Conservation (phyloP, 2,797 vertebrate genomes). For the Gastrophryne carolinensis region DNA sequence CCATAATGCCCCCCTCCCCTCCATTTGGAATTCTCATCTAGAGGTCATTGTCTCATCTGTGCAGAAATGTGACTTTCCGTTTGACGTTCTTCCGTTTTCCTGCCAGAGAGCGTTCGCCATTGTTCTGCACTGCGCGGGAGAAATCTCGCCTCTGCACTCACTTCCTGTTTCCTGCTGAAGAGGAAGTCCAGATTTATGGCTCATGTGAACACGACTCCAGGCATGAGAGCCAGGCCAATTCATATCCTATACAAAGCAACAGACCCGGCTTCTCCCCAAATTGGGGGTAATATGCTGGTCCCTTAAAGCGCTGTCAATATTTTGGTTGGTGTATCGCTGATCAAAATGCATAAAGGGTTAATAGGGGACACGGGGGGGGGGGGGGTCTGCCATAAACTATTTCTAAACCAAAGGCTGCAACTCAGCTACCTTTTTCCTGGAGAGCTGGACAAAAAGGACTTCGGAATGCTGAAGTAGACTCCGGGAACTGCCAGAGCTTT, state of each 20-base stretch:
- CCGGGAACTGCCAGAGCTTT: background rate
- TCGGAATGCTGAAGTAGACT: background rate
- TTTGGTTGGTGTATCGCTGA: constrained; percentile 51
- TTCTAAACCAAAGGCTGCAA: constrained; percentile 54
- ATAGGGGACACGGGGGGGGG: constrained; percentile 26
- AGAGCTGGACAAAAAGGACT: constrained; percentile 1
- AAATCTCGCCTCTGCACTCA: constrained; percentile 81
- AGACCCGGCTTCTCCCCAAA: background rate
- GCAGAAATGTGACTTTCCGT: constrained; percentile 71
- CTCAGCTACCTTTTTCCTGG: constrained; percentile 59
- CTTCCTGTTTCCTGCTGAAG: constrained; percentile 89
- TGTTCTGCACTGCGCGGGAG: constrained; percentile 78
- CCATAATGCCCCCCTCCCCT: background rate
- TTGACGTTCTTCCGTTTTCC: constrained; percentile 93
- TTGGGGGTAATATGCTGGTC: background rate
- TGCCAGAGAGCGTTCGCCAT: constrained; percentile 80
- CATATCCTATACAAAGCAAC: background rate
- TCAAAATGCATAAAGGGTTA: constrained; percentile 17
- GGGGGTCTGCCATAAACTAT: background rate
- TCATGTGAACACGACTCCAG: constrained; percentile 54
- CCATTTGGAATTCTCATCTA: constrained; percentile 62
- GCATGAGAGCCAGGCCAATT: constrained; percentile 39
- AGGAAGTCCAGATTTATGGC: constrained; percentile 80
- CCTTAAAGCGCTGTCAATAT: constrained; percentile 41
- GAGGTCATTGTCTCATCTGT: constrained; percentile 77